A percentile compares a stretch with the other conserved stretches of the same genome.
Evolutionary conservation across 2,797 vertebrate species (phyloP).

Genomic region (Bovichtus variegatus): DNA sequence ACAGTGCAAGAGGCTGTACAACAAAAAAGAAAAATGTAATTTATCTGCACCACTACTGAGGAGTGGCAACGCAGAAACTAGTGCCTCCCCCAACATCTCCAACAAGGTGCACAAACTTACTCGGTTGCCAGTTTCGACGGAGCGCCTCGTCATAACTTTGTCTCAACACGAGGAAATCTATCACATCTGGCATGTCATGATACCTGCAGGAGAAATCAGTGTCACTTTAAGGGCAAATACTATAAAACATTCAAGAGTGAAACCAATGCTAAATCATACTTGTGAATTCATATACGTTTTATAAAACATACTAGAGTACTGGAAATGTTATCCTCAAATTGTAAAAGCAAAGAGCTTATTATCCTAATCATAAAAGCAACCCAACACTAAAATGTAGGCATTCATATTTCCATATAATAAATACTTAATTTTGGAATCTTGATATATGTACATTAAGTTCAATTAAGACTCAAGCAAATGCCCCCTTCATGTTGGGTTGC

Average conservation of each 20-base stretch:
- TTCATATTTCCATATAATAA: neutral
- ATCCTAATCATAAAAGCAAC: neutral
- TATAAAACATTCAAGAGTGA: too few species aligned
- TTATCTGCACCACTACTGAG: neutral
- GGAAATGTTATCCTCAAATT: neutral
- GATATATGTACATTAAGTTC: neutral
- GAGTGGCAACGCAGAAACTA: too few species aligned
- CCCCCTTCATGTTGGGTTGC: neutral
- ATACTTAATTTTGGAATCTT: neutral
- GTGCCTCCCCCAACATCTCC: too few species aligned
- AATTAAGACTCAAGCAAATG: neutral
- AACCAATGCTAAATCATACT: too few species aligned
- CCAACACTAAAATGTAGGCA: neutral
- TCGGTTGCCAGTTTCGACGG: slow-evolving; percentile 92
- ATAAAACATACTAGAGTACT: too few species aligned
- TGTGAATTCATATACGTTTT: too few species aligned
- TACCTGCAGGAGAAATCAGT: slow-evolving; percentile 84
- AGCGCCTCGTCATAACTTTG: slow-evolving; percentile 96
- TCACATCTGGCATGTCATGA: slow-evolving; percentile 99
- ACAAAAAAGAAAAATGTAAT: too few species aligned
- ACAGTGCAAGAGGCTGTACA: neutral
- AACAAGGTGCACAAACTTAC: slow-evolving; percentile 81
- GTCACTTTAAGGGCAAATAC: neutral
- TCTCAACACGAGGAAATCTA: slow-evolving; percentile 96
- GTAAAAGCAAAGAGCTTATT: neutral